Evolutionary conservation across 2,113 vertebrate genomes (phyloP), one percentile per base, ranked within the genome.

Genomic region (Microcebus tavaratra): DNA sequence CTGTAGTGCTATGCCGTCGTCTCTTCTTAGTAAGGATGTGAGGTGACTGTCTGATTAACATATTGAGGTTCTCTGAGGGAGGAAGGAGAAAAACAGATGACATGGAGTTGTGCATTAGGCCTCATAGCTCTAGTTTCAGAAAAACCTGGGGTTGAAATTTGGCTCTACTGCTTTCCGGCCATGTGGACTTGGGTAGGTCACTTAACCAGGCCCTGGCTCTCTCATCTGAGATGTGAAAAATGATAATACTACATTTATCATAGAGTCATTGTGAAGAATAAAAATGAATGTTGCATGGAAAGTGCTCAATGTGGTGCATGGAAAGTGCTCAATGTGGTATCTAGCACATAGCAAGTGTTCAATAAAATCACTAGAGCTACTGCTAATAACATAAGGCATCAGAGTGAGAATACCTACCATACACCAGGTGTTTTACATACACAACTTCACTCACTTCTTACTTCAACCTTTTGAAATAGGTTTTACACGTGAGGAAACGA

Each of bases 11-110:
- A 72, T 0, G 4, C 94, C 11, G 0, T 93, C 11, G 0, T 93
- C 73, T 94, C 87, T 83, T 95, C 70, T 95, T 90, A 80, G 59
- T 39, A 57, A 84, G 72, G 91, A 90, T 93, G 92, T 96, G 95
- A 96, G 65, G 70, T 67, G 95, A 90, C 92, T 97, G 75, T 83
- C 45, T 97, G 92, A 96, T 81, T 34, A 93, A 65, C 21, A 4
- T 8, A 29, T 6, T 75, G 75, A 80, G 45, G 67, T 89, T 93
- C 82, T 78, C 70, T 42, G 25, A 70, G 72, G 20, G 50, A 95
- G 63, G 50, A 91, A 86, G 78, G 36, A 65, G 8, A 14, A 75
- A 94, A 86, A 89, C 0, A 1, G 2, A 67, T 10, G 76, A 34
- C 23, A 39, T 2, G 39, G 42, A 39, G 6, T 9, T 59, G 3